Conservation (phyloP, 2,113 vertebrate species). For the Gorsachius goisagi region DNA sequence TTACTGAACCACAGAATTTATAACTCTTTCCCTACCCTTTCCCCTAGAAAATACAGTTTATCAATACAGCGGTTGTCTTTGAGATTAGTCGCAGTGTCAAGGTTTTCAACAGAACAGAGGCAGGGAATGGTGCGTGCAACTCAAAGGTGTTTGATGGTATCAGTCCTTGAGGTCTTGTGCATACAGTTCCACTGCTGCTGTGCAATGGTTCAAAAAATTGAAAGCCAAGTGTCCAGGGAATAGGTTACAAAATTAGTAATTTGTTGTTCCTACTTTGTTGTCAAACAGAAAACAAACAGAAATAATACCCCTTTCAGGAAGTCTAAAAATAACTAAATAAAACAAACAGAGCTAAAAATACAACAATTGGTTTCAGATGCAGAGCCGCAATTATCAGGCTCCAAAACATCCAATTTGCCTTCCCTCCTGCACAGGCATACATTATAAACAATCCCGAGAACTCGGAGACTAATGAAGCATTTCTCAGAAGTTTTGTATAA, state of each 20-base stretch:
- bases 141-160: neutral
- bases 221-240: slow-evolving; percentile 19
- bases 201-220: slow-evolving; percentile 24
- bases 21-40: neutral
- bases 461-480: neutral
- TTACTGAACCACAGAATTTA: neutral
- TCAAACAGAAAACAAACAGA: slow-evolving; percentile 46
- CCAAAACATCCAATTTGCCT: neutral
- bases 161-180: neutral
- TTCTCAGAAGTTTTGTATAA: neutral
- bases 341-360: slow-evolving; percentile 35
- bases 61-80: neutral
- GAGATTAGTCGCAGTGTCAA: neutral
- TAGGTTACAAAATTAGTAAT: slow-evolving; percentile 24
- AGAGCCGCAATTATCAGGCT: slow-evolving; percentile 18
- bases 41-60: neutral
- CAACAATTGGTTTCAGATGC: slow-evolving; percentile 33
- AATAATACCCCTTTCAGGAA: slow-evolving; percentile 40
- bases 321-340: slow-evolving; percentile 50
- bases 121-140: neutral
- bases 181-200: neutral
- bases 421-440: neutral
- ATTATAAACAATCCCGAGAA: neutral
- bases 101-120: neutral
- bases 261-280: slow-evolving; percentile 49